phyloP scores from a whole-genome alignment of 2,888 invertebrate species.

The Drosophila histrio region DNA sequence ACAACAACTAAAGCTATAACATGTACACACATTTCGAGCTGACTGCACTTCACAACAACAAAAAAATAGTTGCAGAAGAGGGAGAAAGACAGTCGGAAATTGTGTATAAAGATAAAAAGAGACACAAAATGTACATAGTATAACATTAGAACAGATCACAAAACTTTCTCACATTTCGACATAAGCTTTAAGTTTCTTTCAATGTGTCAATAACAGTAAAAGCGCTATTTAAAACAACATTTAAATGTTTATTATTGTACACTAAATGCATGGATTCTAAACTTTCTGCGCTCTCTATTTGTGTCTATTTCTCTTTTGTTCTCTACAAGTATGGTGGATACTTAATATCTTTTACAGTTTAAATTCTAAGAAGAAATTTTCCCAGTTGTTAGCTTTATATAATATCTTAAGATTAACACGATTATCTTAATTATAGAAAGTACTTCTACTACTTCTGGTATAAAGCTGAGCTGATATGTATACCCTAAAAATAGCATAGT shows the following conservation, averaged over 20 bases:
- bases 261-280: not conserved
- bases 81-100: not conserved
- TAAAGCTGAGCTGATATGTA: no score
- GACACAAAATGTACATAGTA: not conserved
- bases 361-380: no score
- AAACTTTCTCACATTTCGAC: slow-evolving; percentile 37
- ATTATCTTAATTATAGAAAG: no score
- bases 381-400: no score
- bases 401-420: no score
- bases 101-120: not conserved
- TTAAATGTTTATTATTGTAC: slow-evolving; percentile 16
- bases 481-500: no score
- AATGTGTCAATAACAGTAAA: slow-evolving; percentile 20
- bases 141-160: slow-evolving; percentile 38
- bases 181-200: slow-evolving; percentile 18
- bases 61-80: slow-evolving; percentile 12
- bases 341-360: not conserved
- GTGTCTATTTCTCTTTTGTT: not conserved
- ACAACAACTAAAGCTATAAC: slow-evolving; percentile 13
- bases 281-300: not conserved
- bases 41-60: slow-evolving; percentile 37
- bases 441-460: no score
- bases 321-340: not conserved
- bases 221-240: slow-evolving; percentile 6
- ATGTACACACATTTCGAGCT: slow-evolving; percentile 38